Conservation (phyloP, 2,888 invertebrate genomes). For the Melanostoma mellinum region DNA sequence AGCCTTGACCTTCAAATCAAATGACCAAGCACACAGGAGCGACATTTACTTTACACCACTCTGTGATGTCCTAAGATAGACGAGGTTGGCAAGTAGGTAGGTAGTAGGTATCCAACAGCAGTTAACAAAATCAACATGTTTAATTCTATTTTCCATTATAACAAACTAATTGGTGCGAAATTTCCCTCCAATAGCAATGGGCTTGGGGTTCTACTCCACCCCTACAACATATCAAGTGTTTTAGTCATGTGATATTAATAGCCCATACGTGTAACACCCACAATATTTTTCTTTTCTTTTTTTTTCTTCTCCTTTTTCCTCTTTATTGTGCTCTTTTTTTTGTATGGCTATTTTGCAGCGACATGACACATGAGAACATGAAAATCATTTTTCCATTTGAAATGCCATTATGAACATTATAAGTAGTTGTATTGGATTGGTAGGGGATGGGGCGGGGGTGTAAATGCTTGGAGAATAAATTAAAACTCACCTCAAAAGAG, state of each 20-base stretch:
- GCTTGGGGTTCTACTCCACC: conserved; percentile 65
- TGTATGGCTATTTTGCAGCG: conserved; percentile 10
- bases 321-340: conserved; percentile 24
- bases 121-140: neutral
- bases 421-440: conserved; percentile 14
- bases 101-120: neutral
- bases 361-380: conserved; percentile 62
- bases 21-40: conserved; percentile 26
- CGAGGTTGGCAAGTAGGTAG: conserved; percentile 1
- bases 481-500: conserved; percentile 51
- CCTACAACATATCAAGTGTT: conserved; percentile 67
- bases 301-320: conserved; percentile 21
- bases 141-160: conserved; percentile 61
- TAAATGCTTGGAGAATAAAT: conserved; percentile 22
- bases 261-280: conserved; percentile 73
- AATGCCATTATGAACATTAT: conserved; percentile 59
- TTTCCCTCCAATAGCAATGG: conserved; percentile 69
- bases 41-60: neutral
- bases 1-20: conserved; percentile 64
- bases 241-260: conserved; percentile 73
- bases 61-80: conserved; percentile 11
- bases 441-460: conserved; percentile 14
- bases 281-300: conserved; percentile 55
- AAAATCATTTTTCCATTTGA: conserved; percentile 68
- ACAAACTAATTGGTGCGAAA: conserved; percentile 71